Evolutionary conservation across 2,113 vertebrate species (phyloP).

Genomic region (Tursiops truncatus): DNA sequence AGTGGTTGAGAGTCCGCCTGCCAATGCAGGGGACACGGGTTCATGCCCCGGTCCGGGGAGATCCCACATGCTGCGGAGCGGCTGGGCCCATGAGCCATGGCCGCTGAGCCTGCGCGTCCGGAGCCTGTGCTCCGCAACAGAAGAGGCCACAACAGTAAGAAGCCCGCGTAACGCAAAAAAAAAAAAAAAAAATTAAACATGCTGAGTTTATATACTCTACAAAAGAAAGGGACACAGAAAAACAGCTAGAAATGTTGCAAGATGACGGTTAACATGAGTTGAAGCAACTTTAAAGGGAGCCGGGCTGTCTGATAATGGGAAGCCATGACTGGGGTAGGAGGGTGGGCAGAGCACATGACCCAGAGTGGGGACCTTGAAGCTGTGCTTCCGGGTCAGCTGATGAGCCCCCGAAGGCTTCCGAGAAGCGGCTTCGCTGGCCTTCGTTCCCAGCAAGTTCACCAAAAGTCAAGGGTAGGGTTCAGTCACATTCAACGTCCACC

Average conservation of each 20-base stretch:
- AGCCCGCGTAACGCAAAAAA: no score
- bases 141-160: no score
- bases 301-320: not conserved
- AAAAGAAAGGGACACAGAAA: not conserved
- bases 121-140: no score
- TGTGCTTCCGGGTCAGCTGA: not conserved
- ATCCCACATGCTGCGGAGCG: no score
- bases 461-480: not conserved
- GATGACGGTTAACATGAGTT: not conserved
- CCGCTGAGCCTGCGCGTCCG: no score
- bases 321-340: not conserved
- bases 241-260: not conserved
- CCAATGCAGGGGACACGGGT: no score
- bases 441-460: not conserved
- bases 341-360: no score
- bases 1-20: no score
- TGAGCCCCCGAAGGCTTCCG: not conserved
- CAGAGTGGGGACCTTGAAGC: not conserved
- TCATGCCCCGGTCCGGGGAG: no score
- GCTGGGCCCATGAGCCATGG: no score
- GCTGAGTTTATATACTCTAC: not conserved
- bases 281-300: not conserved
- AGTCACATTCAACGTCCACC: not conserved
- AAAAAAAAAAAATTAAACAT: not conserved
- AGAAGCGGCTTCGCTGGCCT: rapidly evolving